Evolutionary conservation across 2,797 vertebrate species (phyloP).

Genomic region (Molossus alvarezi): DNA sequence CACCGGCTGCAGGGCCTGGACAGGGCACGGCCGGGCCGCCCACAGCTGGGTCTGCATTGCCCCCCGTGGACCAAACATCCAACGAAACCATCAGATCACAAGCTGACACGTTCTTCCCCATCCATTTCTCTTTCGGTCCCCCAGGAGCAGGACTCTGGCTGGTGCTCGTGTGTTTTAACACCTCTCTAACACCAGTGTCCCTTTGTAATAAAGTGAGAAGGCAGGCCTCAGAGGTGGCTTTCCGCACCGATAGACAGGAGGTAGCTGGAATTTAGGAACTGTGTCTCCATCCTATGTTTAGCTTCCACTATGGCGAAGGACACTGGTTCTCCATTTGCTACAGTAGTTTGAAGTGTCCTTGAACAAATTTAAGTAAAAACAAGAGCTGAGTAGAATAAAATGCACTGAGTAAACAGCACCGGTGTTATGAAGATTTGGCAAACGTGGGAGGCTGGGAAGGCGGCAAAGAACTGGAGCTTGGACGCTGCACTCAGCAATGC

Average conservation of each 20-base stretch:
- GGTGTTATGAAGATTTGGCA: background rate
- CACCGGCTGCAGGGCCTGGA: accelerated
- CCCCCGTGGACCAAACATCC: background rate
- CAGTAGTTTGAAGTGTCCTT: background rate
- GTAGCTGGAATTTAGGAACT: slow-evolving; percentile 37
- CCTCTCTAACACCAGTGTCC: slow-evolving; percentile 40
- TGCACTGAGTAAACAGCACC: background rate
- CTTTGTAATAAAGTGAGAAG: slow-evolving; percentile 67
- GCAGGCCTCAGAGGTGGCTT: background rate
- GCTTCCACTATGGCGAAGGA: background rate
- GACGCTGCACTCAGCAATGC: accelerated
- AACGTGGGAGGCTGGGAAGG: background rate
- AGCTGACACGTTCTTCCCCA: background rate
- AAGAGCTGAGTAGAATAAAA: background rate
- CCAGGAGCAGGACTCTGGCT: background rate
- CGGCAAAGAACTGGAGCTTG: background rate
- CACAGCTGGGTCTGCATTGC: background rate
- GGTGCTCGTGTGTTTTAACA: slow-evolving; percentile 31
- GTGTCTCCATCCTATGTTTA: background rate
- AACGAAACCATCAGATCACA: background rate
- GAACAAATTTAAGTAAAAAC: background rate
- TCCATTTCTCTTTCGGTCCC: background rate
- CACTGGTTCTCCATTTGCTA: slow-evolving; percentile 8
- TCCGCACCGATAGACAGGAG: background rate
- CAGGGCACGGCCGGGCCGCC: background rate